Evolutionary conservation across 2,113 vertebrate genomes (phyloP).

Genomic region (Cettia cetti): DNA sequence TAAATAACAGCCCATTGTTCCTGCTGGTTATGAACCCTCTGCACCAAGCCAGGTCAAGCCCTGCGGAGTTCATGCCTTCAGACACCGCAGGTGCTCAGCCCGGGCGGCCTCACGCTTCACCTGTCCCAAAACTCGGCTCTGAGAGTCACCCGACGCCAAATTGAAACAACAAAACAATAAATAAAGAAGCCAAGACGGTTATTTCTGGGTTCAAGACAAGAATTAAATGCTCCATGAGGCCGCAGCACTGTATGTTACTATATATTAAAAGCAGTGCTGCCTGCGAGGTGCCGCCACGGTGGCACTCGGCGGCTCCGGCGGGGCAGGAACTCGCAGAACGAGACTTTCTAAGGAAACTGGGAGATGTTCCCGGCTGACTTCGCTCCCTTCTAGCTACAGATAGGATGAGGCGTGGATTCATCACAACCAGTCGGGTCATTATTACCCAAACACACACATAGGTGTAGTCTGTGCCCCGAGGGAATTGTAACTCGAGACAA

Average conservation of each 20-base stretch:
- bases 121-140: not conserved
- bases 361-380: constrained; percentile 17
- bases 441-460: constrained; percentile 15
- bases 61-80: not conserved
- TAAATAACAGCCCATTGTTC: not conserved
- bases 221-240: not conserved
- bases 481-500: constrained; percentile 36
- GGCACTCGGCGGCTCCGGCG: not conserved
- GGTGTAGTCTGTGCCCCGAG: constrained; percentile 57
- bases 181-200: not conserved
- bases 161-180: too few relatives aligned
- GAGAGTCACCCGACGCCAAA: not conserved
- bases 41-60: not conserved
- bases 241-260: not conserved
- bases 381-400: constrained; percentile 54
- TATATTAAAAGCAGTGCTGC: constrained; percentile 35
- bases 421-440: constrained; percentile 4
- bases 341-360: constrained; percentile 55
- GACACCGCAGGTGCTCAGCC: not conserved
- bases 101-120: not conserved
- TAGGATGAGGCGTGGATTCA: not conserved
- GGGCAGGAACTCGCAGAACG: not conserved
- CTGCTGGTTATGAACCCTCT: too few relatives aligned
- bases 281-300: not conserved
- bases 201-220: not conserved